Evolutionary conservation across 2,888 invertebrate species (phyloP).

Genomic region (Polietes domitor): DNA sequence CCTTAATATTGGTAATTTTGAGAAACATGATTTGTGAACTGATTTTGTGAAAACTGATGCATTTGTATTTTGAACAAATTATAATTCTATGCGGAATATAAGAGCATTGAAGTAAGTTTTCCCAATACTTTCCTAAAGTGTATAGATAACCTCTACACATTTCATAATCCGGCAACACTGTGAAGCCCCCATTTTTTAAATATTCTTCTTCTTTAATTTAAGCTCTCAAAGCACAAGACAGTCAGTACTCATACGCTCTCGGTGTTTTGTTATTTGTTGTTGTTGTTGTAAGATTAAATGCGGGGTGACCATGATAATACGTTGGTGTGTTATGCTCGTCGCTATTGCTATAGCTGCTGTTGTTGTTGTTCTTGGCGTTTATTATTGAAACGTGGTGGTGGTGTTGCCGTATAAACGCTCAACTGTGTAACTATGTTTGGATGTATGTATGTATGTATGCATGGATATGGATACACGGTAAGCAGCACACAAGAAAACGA

Average conservation of each 20-base stretch:
- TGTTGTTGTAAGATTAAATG: conserved; percentile 14
- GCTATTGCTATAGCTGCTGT: conserved; percentile 3
- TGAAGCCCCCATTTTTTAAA: conserved; percentile 47
- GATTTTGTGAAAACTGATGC: too few relatives aligned
- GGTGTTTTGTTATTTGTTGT: not conserved
- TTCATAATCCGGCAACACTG: not conserved
- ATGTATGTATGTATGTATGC: not conserved
- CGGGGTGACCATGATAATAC: conserved; percentile 48
- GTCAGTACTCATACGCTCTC: not conserved
- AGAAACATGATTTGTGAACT: too few relatives aligned
- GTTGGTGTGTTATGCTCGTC: not conserved
- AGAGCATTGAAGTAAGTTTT: too few relatives aligned
- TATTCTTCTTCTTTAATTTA: conserved; percentile 5
- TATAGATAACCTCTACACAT: too few relatives aligned
- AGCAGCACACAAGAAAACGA: not conserved
- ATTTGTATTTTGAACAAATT: too few relatives aligned
- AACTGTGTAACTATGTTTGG: conserved; percentile 20
- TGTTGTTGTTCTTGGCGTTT: conserved; percentile 37
- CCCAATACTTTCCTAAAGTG: too few relatives aligned
- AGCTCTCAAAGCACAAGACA: not conserved
- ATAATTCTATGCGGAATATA: too few relatives aligned
- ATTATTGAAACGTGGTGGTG: conserved; percentile 59
- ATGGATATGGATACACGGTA: not conserved
- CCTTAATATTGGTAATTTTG: too few relatives aligned
- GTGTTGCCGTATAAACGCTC: conserved; percentile 23